phyloP scores from a whole-genome alignment of 35 echinoderm and acorn worm species.

The Ptychodera flava region DNA sequence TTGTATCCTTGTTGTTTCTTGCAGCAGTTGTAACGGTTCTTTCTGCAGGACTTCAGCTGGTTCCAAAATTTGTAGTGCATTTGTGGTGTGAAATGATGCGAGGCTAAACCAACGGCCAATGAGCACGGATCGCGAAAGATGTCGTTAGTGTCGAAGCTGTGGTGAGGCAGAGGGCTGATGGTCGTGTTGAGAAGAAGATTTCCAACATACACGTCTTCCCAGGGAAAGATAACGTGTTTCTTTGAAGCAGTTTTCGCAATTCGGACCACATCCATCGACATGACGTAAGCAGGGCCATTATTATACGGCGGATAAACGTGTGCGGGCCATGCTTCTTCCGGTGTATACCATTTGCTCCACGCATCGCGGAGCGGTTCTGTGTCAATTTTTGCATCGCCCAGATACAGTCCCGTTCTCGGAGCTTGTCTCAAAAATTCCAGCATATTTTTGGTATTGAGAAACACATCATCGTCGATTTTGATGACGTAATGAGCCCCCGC shows the following conservation, averaged over 20 bases:
- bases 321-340: conserved; percentile 15
- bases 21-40: neutral
- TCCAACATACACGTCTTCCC: neutral
- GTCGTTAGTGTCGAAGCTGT: neutral
- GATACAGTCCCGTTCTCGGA: neutral
- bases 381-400: neutral
- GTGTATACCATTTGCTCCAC: conserved; percentile 69
- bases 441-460: conserved; percentile 3
- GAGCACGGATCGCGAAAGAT: neutral
- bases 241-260: neutral
- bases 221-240: neutral
- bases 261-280: conserved; percentile 52
- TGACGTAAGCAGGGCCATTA: conserved; percentile 55
- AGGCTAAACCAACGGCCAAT: neutral
- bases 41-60: neutral
- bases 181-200: neutral
- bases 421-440: neutral
- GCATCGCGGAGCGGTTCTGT: neutral
- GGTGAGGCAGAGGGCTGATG: neutral
- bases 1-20: neutral
- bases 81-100: neutral
- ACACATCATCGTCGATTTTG: conserved; percentile 38
- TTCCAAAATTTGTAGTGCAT: neutral
- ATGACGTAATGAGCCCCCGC: conserved; percentile 18
- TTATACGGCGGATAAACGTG: conserved; percentile 65